Percentiles rank a stretch among this genome's conserved stretches.
These are phyloP conservation scores for Conchocele bisecta DNA, from an alignment of 2,888 invertebrate species.

Conservation along the genomic window DNA sequence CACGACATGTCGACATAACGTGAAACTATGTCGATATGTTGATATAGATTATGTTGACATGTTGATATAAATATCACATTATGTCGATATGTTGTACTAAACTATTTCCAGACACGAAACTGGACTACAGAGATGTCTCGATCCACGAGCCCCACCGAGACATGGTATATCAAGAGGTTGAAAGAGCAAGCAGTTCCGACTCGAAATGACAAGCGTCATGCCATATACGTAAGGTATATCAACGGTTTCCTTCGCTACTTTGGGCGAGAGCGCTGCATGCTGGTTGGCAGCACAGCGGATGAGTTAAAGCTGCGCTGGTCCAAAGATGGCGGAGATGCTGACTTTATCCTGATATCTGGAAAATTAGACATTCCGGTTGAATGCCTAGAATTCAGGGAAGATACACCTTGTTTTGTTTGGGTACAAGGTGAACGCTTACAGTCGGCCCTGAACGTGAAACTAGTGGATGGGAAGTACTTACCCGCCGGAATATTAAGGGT, in stretches of 20 bases:
- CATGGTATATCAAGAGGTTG: conserved; percentile 18
- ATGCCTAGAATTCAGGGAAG: conserved; percentile 31
- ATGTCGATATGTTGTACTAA: no score
- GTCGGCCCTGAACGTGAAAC: conserved; percentile 3
- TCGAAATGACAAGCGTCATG: conserved; percentile 31
- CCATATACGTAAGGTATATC: conserved; percentile 26
- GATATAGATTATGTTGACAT: no score
- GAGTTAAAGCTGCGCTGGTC: conserved; percentile 41
- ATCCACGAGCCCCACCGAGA: no score
- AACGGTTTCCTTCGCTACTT: conserved; percentile 39
- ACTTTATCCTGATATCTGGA: conserved; percentile 53
- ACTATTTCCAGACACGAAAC: no score
- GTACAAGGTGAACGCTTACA: conserved; percentile 26
- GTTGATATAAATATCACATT: no score
- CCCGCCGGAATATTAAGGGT: conserved; percentile 27
- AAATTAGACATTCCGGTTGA: conserved; percentile 43
- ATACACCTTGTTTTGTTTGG: conserved; percentile 54
- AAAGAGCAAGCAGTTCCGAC: conserved; percentile 23
- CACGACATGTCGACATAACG: no score
- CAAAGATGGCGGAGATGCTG: conserved; percentile 56
- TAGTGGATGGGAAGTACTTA: conserved; percentile 25
- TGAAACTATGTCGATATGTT: no score
- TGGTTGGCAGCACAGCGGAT: conserved; percentile 58
- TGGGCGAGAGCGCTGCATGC: conserved; percentile 31
- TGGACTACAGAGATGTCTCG: no score